These are phyloP conservation scores for Pogonomyrmex barbatus DNA, from an alignment of 1,140 invertebrate species.

Conservation along the genomic window DNA sequence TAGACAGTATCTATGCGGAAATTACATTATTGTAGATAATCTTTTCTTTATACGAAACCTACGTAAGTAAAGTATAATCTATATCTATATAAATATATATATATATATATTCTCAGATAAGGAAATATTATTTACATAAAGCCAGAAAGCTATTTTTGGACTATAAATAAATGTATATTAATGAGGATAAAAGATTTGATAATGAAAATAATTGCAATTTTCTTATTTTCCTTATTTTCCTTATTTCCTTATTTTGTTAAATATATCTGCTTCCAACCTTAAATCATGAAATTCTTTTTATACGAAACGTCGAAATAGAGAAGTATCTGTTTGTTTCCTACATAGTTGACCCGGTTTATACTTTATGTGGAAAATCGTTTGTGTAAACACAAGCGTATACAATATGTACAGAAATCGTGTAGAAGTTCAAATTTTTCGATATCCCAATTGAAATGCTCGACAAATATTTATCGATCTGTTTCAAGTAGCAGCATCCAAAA, in stretches of 20 bases:
- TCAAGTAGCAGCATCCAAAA: slow-evolving; percentile 6
- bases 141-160: too few species aligned
- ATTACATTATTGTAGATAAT: background rate
- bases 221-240: slow-evolving; percentile 4
- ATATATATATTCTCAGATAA: background rate
- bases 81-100: background rate
- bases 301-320: background rate
- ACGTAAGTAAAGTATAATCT: background rate
- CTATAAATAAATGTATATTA: too few species aligned
- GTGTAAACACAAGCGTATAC: slow-evolving; percentile 27
- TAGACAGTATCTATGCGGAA: background rate
- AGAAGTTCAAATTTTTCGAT: slow-evolving; percentile 24
- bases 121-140: background rate
- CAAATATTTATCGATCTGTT: slow-evolving; percentile 41
- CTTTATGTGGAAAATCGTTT: slow-evolving; percentile 20
- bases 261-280: background rate
- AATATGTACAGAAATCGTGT: slow-evolving; percentile 22
- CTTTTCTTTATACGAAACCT: background rate
- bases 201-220: background rate
- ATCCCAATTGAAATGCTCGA: slow-evolving; percentile 33
- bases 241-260: background rate
- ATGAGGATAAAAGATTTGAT: background rate
- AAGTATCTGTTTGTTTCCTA: slow-evolving; percentile 37
- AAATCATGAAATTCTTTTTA: background rate
- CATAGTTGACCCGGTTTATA: slow-evolving; percentile 34